phyloP scores from a whole-genome alignment of 2,888 invertebrate genomes.

The Miltochrista miniata region DNA sequence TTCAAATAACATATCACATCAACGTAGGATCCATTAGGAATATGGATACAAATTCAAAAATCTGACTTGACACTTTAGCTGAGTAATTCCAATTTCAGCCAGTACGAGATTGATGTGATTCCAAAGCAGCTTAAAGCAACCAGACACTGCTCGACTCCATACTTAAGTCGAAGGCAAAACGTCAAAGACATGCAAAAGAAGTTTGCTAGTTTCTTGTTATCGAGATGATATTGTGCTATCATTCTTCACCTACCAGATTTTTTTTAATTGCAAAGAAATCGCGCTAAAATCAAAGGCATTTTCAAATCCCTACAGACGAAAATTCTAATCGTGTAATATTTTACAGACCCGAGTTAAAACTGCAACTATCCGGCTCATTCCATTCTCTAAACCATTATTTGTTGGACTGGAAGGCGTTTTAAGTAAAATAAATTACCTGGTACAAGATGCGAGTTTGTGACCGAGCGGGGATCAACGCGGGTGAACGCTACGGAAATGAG shows the following conservation, averaged over 20 bases:
- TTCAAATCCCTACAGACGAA: conserved; percentile 24
- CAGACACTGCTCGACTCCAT: too few relatives aligned
- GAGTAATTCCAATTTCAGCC: too few relatives aligned
- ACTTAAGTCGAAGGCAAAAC: neutral
- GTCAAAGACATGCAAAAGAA: neutral
- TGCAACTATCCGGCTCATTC: conserved; percentile 43
- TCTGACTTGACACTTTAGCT: too few relatives aligned
- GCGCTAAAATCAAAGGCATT: conserved; percentile 4
- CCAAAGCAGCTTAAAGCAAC: too few relatives aligned
- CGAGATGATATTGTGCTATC: too few relatives aligned
- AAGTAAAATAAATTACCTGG: conserved; percentile 66
- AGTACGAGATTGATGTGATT: too few relatives aligned
- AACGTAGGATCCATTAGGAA: too few relatives aligned
- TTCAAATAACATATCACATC: too few relatives aligned
- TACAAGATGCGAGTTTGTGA: conserved; percentile 57
- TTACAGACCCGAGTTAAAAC: conserved; percentile 45
- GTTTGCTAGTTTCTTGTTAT: conserved; percentile 6
- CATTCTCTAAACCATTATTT: conserved; percentile 51
- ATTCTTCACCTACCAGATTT: too few relatives aligned
- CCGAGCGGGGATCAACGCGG: conserved; percentile 52
- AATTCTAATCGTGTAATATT: conserved; percentile 44
- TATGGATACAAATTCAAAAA: too few relatives aligned
- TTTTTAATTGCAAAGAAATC: conserved; percentile 17
- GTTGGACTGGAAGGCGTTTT: conserved; percentile 56
- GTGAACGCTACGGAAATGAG: conserved; percentile 60